phyloP scores from a whole-genome alignment of 2,888 invertebrate species.

The Drosophila subsilvestris region DNA sequence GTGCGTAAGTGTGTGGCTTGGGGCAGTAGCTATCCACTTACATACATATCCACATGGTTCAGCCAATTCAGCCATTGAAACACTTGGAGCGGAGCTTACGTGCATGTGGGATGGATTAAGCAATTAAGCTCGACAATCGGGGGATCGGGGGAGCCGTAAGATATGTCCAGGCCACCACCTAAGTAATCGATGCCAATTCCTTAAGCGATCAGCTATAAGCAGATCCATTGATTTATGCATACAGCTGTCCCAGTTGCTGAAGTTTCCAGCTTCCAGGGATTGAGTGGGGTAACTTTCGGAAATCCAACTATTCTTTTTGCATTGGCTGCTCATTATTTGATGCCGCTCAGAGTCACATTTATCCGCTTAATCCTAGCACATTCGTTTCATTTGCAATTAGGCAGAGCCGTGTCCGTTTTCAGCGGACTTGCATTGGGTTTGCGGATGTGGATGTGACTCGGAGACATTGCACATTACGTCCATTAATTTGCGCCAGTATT shows the following conservation, averaged over 20 bases:
- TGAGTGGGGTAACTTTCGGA: no score
- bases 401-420: not conserved
- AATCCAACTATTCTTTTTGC: not conserved
- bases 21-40: no score
- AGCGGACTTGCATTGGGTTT: not conserved
- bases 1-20: not conserved
- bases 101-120: conserved; percentile 27
- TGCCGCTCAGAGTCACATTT: no score
- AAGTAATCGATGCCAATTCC: not conserved
- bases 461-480: conserved; percentile 33
- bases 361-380: not conserved
- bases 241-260: no score
- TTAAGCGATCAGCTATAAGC: no score
- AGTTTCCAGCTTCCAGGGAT: no score
- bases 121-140: conserved; percentile 27
- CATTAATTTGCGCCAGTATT: conserved; percentile 68
- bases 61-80: conserved; percentile 25
- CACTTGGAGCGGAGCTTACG: conserved; percentile 20
- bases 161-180: not conserved
- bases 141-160: not conserved
- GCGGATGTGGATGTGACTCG: not conserved
- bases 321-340: not conserved
- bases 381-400: conserved; percentile 15
- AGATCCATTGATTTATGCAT: no score
- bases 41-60: conserved; percentile 2